Percentiles rank a stretch among this genome's conserved stretches.
Conservation (phyloP, 2,888 invertebrate species). For the Eupithecia vulgata region DNA sequence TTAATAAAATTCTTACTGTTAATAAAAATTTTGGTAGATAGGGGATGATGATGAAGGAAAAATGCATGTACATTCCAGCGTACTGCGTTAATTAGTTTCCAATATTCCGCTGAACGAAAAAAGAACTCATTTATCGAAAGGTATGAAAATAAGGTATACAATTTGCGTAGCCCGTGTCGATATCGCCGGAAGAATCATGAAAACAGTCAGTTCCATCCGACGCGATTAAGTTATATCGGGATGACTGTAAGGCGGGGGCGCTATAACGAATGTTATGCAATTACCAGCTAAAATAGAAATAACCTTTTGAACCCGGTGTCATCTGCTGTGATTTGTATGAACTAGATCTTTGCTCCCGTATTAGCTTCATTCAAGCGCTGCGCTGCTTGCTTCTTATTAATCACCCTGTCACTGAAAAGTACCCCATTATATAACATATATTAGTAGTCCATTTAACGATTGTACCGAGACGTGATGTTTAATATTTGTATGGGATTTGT, state of each 20-base stretch:
- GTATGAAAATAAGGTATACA: constrained; percentile 38
- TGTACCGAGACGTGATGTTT: no score
- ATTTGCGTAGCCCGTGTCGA: constrained; percentile 30
- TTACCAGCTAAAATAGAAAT: constrained; percentile 38
- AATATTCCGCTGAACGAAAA: constrained; percentile 30
- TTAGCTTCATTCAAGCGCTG: background rate
- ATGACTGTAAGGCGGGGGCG: constrained; percentile 45
- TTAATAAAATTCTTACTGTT: background rate
- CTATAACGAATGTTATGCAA: constrained; percentile 37
- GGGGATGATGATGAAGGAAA: background rate
- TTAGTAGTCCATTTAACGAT: no score
- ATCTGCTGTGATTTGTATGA: constrained; percentile 13
- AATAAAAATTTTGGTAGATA: background rate
- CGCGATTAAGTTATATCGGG: constrained; percentile 50
- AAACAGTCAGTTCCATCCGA: constrained; percentile 50
- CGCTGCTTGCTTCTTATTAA: background rate
- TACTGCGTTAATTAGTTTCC: constrained; percentile 34
- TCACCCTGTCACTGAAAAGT: background rate
- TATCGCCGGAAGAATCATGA: constrained; percentile 45
- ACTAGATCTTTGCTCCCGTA: background rate
- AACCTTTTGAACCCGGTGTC: constrained; percentile 22
- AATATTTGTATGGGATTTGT: no score
- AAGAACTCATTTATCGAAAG: constrained; percentile 36
- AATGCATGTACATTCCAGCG: background rate
- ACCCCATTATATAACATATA: no score